phyloP scores from a whole-genome alignment of 2,113 vertebrate genomes.

The Pelecanoides urinatrix region DNA sequence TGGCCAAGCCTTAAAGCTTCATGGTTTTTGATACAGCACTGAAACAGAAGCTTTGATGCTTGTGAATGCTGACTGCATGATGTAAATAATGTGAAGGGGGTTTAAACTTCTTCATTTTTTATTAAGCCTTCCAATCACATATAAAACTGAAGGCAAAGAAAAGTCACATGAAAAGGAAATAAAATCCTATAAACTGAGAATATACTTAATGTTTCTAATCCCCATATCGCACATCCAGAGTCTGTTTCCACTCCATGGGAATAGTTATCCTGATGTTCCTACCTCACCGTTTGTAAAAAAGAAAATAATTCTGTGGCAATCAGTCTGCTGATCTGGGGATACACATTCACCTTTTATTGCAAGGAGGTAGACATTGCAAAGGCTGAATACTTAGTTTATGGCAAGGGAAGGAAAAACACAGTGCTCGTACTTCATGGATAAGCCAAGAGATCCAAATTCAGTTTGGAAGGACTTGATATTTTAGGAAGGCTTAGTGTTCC shows the following conservation, averaged over 20 bases:
- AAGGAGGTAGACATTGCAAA: background rate
- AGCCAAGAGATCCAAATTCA: background rate
- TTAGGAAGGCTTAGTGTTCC: background rate
- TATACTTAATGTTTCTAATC: slow-evolving; percentile 2
- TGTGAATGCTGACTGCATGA: slow-evolving; percentile 11
- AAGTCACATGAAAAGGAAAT: slow-evolving; percentile 15
- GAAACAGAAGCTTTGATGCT: slow-evolving; percentile 52
- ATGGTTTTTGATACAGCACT: slow-evolving; percentile 25
- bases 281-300: background rate
- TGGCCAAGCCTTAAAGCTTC: slow-evolving; percentile 15
- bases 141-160: slow-evolving; percentile 19
- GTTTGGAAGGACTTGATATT: background rate
- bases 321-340: background rate
- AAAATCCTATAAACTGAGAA: slow-evolving; percentile 4
- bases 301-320: background rate
- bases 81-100: background rate
- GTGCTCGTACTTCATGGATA: background rate
- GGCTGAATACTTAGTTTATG: background rate
- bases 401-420: background rate
- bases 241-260: background rate
- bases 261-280: background rate
- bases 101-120: slow-evolving; percentile 18
- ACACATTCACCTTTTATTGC: background rate
- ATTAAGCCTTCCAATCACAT: slow-evolving; percentile 25
- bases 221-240: background rate